phyloP scores from a whole-genome alignment of 2,888 invertebrate species.

The Parasteatoda lunata region DNA sequence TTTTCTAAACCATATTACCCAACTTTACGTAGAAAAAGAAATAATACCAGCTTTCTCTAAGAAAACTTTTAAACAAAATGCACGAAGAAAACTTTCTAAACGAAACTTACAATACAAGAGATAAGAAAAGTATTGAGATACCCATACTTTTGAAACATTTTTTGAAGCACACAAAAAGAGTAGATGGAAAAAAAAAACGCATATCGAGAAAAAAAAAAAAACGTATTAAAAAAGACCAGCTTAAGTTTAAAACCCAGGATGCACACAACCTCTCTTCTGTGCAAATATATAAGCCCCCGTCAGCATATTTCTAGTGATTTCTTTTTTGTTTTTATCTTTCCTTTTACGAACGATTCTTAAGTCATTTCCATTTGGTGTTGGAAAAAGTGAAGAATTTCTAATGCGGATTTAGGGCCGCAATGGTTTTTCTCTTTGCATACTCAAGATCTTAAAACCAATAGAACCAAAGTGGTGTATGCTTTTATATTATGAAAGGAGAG shows the following conservation, averaged over 20 bases:
- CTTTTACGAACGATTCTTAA: constrained; percentile 30
- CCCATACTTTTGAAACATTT: not conserved
- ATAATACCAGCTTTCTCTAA: too few relatives aligned
- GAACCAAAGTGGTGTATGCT: constrained; percentile 16
- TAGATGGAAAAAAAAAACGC: constrained; percentile 11
- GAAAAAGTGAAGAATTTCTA: constrained; percentile 55
- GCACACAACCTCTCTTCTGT: constrained; percentile 24
- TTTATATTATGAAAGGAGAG: not conserved
- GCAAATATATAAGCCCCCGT: constrained; percentile 46
- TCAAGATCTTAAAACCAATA: not conserved
- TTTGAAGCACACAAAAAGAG: not conserved
- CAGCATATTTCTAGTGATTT: constrained; percentile 46
- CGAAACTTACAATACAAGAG: constrained; percentile 33
- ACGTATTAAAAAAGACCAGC: constrained; percentile 46
- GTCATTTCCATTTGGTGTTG: constrained; percentile 54
- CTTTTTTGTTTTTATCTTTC: constrained; percentile 1
- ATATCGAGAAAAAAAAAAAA: constrained; percentile 52
- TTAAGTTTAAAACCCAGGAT: constrained; percentile 44
- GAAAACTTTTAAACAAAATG: constrained; percentile 24
- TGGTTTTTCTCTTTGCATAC: constrained; percentile 40
- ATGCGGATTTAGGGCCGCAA: constrained; percentile 51
- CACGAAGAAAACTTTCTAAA: constrained; percentile 45
- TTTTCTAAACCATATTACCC: too few relatives aligned
- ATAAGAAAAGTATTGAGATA: constrained; percentile 25
- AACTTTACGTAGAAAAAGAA: too few relatives aligned